Conservation (phyloP, 2,888 invertebrate genomes). For the Thalpophila matura region DNA sequence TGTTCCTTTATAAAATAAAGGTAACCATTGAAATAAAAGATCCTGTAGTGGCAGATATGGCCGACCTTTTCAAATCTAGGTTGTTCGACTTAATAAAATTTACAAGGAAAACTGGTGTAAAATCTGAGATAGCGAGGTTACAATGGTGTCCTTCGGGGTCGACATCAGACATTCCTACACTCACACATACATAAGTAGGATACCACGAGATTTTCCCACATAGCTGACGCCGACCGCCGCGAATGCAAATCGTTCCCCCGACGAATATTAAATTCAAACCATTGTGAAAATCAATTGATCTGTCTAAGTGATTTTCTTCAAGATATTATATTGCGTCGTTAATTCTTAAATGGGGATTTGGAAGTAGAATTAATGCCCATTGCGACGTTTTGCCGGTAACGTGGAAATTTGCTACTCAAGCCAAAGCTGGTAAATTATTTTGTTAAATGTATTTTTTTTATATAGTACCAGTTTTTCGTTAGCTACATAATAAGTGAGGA, state of each 20-base stretch:
- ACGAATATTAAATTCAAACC: conserved; percentile 64
- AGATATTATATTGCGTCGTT: conserved; percentile 26
- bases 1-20: conserved; percentile 1
- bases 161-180: conserved; percentile 32
- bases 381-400: not conserved
- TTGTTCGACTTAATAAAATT: conserved; percentile 47
- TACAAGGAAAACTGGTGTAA: conserved; percentile 40
- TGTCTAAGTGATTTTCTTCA: conserved; percentile 35
- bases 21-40: conserved; percentile 34
- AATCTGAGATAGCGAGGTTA: conserved; percentile 10
- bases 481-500: too few relatives aligned
- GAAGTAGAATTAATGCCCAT: not conserved
- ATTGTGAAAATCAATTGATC: conserved; percentile 58
- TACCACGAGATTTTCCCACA: conserved; percentile 24
- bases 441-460: too few relatives aligned
- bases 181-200: conserved; percentile 7
- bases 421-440: too few relatives aligned
- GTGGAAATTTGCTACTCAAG: too few relatives aligned
- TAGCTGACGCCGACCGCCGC: conserved; percentile 7
- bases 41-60: not conserved
- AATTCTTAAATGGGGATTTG: not conserved
- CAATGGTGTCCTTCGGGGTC: conserved; percentile 34
- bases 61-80: conserved; percentile 46
- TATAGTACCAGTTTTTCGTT: too few relatives aligned
- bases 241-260: conserved; percentile 64